Evolutionary conservation across 1,140 invertebrate genomes (phyloP), one percentile per base, ranked within the genome.

Genomic region (Aphelenchoides fujianensis): DNA sequence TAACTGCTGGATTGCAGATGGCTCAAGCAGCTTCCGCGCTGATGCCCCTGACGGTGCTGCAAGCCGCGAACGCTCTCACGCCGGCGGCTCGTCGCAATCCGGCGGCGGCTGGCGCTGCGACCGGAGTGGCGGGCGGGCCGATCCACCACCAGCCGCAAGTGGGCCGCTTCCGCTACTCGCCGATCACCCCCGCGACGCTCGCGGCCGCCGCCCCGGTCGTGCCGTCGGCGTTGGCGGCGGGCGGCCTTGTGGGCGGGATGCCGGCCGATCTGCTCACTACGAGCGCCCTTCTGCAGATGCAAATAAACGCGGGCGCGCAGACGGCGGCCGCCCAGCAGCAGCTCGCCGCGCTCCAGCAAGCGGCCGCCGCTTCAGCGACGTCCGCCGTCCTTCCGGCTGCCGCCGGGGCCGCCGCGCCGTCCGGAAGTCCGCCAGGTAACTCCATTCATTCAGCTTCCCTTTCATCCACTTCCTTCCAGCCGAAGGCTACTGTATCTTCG

Each of bases 81-180:
- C 7, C n/a, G 34, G 28, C 70, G 31, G 69, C 35, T 66, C 1
- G 59, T 53, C 12, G 7, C 16, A 54, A 75, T 59, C n/a, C n/a
- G n/a, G n/a, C n/a, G n/a, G n/a, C n/a, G n/a, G n/a, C n/a, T n/a
- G n/a, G n/a, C n/a, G n/a, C n/a, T n/a, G 73, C 73, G 3, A 64
- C 32, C 2, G 31, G 31, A 28, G 23, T 61, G 0, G 73, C 30
- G 5, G 78, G 72, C 32, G 82, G 80, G 7, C 93, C 94, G 35
- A 87, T 96, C 85, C 88, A 73, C 79, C 83, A 74, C 86, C 79
- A 85, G 71, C 92, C 74, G 91, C 92, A 27, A 90, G 91, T 83
- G 80, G 82, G 27, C 63, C 85, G 35, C 86, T 88, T 67, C 86
- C 92, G 93, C 88, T 97, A 95, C 88, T 95, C 93, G 82, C 94